Base-by-base conservation (phyloP, 2,797 vertebrate genomes). In the Petrocephalus schoutedeni region DNA sequence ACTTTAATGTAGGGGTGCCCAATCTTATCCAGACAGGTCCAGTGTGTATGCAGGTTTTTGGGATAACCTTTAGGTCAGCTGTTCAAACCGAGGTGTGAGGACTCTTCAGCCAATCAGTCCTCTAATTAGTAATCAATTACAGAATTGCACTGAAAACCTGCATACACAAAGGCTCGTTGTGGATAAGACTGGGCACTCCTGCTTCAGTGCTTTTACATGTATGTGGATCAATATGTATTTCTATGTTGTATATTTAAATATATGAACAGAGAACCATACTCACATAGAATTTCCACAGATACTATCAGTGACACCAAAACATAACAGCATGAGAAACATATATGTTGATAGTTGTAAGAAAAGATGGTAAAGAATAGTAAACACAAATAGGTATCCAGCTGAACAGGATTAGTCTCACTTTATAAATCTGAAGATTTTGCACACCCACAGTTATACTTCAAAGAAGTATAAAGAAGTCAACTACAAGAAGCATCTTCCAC, bases 341-440 rank as follows among this genome's bases (percentile, higher is more conserved):
- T 77, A n/a, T 19, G 49, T 80, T 80, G 8, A 45, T 80, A 45
- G 74, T 80, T 80, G 9, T 80, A 19, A 80, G 74, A 41, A 71
- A 71, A 36, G 74, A 80, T 80, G n/a, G 2, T 49, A 80, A 19
- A 80, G 36, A 45, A 19, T 49, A 80, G 74, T 80, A 80, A 80
- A 80, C 36, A n/a, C 74, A 80, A 80, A n/a, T n/a, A 21, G 74
- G n/a, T 49, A 80, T 49, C 74, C 10, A 7, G 74, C 19, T 49
- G 41, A 49, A 21, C 74, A 80, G n/a, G 19, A 80, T n/a, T 49
- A 80, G 74, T 49, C 32, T 19, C 41, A 80, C 19, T 80, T 49
- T 80, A 45, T 80, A 80, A 80, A 80, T 49, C 74, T 41, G 14
- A 80, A 80, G 74, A 80, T 80, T 49, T 21, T 80, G 41, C 74